phyloP scores from a whole-genome alignment of 2,113 vertebrate species.

The Calypte anna region DNA sequence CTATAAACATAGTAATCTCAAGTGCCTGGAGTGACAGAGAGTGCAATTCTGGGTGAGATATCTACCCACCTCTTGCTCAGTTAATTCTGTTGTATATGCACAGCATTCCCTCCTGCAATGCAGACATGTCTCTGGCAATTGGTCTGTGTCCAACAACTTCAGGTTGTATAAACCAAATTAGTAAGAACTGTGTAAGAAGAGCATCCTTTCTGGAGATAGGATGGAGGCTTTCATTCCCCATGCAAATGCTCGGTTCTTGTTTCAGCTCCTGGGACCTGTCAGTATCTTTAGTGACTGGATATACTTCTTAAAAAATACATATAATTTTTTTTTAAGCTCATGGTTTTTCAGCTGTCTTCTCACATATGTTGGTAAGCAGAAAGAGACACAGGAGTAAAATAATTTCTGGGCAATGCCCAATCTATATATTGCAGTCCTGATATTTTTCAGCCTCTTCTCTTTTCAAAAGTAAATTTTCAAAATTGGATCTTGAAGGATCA shows the following conservation, averaged over 20 bases:
- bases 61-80: not conserved
- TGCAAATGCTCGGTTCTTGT: not conserved
- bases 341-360: not conserved
- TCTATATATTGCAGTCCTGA: not conserved
- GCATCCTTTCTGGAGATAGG: not conserved
- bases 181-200: not conserved
- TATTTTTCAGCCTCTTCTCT: not conserved
- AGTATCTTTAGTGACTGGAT: not conserved
- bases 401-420: not conserved
- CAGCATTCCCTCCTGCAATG: not conserved
- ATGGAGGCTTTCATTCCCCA: not conserved
- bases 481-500: not conserved
- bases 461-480: not conserved
- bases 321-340: accelerated
- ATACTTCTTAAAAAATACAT: not conserved
- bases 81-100: not conserved
- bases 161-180: not conserved
- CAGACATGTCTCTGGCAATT: not conserved
- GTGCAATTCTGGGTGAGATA: not conserved
- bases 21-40: not conserved
- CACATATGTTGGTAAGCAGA: not conserved
- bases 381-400: not conserved
- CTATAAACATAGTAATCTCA: not conserved
- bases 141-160: not conserved
- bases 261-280: not conserved